phyloP scores from a whole-genome alignment of 2,888 invertebrate genomes.

The Anoncus sp. region DNA sequence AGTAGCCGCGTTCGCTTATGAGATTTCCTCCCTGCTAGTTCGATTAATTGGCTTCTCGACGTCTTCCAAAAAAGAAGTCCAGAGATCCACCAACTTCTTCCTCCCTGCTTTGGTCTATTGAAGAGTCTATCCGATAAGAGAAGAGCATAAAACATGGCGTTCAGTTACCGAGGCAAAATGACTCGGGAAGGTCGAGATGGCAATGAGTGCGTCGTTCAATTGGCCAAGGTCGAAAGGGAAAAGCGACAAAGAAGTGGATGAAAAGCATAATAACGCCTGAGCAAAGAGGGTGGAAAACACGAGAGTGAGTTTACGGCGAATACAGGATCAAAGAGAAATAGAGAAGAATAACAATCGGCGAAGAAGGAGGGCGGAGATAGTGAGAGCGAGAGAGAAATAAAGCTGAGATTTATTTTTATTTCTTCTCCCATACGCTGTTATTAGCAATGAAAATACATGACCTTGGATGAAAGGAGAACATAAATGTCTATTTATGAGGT shows the following conservation, averaged over 20 bases:
- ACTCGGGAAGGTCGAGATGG: slow-evolving; percentile 28
- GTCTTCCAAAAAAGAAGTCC: slow-evolving; percentile 16
- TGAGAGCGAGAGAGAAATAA: not conserved
- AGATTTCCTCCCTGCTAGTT: slow-evolving; percentile 55
- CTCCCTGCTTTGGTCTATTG: slow-evolving; percentile 10
- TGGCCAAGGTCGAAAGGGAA: slow-evolving; percentile 39
- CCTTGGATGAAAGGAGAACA: not conserved
- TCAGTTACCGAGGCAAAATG: slow-evolving; percentile 13
- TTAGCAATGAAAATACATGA: slow-evolving; percentile 8
- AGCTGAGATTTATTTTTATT: not conserved
- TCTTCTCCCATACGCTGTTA: not conserved
- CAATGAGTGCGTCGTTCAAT: slow-evolving; percentile 20
- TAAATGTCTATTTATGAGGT: slow-evolving; percentile 1
- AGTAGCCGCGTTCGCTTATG: slow-evolving; percentile 40
- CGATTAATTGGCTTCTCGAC: slow-evolving; percentile 55
- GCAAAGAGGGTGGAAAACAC: slow-evolving; percentile 4
- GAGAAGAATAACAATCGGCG: slow-evolving; percentile 5
- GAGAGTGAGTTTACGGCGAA: slow-evolving; percentile 2
- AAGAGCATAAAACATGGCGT: slow-evolving; percentile 30
- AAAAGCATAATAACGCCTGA: slow-evolving; percentile 10
- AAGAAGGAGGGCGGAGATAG: not conserved
- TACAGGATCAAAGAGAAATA: slow-evolving; percentile 4
- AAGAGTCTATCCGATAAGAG: slow-evolving; percentile 40
- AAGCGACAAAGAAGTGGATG: not conserved
- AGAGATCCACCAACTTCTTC: slow-evolving; percentile 30